Conservation (phyloP, 2,888 invertebrate genomes). For the Acrocyrtus sp. region DNA sequence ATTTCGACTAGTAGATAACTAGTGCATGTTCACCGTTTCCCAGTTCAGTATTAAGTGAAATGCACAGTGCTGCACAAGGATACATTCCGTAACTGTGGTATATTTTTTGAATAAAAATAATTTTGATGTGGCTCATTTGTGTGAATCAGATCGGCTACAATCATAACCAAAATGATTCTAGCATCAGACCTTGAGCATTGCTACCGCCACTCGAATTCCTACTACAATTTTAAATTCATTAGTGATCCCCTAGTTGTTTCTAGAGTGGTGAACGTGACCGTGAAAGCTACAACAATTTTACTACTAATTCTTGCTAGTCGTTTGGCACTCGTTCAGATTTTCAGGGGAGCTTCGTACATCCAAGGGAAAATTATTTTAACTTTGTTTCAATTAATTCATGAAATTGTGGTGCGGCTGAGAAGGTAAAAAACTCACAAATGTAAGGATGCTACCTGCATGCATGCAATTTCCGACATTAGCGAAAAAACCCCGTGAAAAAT, state of each 20-base stretch:
- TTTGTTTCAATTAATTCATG: conserved; percentile 32
- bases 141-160: not conserved
- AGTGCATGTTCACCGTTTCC: too few species aligned
- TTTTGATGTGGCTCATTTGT: too few species aligned
- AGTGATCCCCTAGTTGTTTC: conserved; percentile 23
- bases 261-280: conserved; percentile 32
- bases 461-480: too few species aligned
- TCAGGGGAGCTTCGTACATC: conserved; percentile 5
- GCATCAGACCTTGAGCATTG: conserved; percentile 5
- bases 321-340: conserved; percentile 22
- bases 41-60: too few species aligned
- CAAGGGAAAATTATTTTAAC: conserved; percentile 40
- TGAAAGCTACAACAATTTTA: conserved; percentile 29
- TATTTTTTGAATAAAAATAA: too few species aligned
- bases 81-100: too few species aligned
- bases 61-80: too few species aligned
- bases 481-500: too few species aligned
- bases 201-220: too few species aligned
- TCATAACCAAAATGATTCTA: conserved; percentile 11
- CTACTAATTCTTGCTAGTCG: conserved; percentile 29
- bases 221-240: conserved; percentile 22
- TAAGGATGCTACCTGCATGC: too few species aligned
- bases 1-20: too few species aligned
- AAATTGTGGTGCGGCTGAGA: conserved; percentile 31
- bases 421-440: conserved; percentile 26